A percentile compares a stretch with the other conserved stretches of the same genome.
Evolutionary conservation across 23 tunicate genomes (phyloP).

Genomic region (Clavelina lepadiformis): DNA sequence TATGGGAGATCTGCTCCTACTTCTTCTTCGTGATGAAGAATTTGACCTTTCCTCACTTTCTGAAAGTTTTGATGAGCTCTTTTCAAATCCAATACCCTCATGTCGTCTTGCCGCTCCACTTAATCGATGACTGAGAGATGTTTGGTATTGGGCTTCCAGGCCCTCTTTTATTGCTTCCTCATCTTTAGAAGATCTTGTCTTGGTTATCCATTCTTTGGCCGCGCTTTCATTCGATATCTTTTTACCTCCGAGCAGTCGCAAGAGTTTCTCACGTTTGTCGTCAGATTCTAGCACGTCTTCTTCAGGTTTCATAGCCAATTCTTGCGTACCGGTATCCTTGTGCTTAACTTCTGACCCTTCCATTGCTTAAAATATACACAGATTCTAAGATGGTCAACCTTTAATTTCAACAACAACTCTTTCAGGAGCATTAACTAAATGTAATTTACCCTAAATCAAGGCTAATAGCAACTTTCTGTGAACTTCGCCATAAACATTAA

Average conservation of each 20-base stretch:
- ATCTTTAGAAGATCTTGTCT: conserved; percentile 25
- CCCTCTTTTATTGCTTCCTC: conserved; percentile 20
- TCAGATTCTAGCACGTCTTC: conserved; percentile 5
- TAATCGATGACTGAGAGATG: conserved; percentile 23
- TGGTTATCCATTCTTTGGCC: conserved; percentile 40
- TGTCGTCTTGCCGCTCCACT: conserved; percentile 43
- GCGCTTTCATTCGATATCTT: conserved; percentile 32
- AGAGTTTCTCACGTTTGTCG: conserved; percentile 25
- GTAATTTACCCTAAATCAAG: too few relatives aligned
- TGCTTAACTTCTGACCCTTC: neutral
- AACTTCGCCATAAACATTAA: too few relatives aligned
- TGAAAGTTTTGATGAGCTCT: neutral
- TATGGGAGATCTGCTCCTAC: conserved; percentile 14
- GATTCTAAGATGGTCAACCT: too few relatives aligned
- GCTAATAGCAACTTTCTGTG: too few relatives aligned
- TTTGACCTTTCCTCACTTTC: neutral
- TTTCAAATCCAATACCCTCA: conserved; percentile 44
- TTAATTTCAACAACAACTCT: too few relatives aligned
- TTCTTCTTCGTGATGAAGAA: neutral
- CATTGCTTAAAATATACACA: too few relatives aligned
- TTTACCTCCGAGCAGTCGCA: conserved; percentile 48
- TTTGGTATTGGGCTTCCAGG: conserved; percentile 44
- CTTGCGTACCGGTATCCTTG: neutral
- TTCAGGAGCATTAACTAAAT: too few relatives aligned
- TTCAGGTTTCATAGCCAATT: neutral